A percentile compares a stretch with the other conserved stretches of the same genome.
phyloP scores from a whole-genome alignment of 2,888 invertebrate species.

The Rhodophaea formosa region DNA sequence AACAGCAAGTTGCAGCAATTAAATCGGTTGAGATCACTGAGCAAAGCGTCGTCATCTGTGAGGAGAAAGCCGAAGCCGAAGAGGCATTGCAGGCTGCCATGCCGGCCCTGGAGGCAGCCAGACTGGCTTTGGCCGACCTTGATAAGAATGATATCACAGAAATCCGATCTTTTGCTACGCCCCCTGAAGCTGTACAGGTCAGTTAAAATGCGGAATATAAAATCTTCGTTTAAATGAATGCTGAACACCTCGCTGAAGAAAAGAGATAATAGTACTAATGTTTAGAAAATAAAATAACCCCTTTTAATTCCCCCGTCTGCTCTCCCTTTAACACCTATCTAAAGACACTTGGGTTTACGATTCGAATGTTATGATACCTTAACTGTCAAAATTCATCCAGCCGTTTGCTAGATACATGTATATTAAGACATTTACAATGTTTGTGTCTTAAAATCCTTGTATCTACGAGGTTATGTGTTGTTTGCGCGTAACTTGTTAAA shows the following conservation, averaged over 20 bases:
- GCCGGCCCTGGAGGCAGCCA: constrained; percentile 91
- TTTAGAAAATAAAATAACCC: too few species aligned
- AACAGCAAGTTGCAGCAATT: constrained; percentile 89
- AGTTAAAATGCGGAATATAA: neutral
- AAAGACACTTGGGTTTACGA: too few species aligned
- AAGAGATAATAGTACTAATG: too few species aligned
- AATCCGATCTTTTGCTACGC: constrained; percentile 94
- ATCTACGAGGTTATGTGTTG: too few species aligned
- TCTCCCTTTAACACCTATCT: too few species aligned
- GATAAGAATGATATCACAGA: constrained; percentile 96
- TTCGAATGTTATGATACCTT: too few species aligned
- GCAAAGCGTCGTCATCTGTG: constrained; percentile 88
- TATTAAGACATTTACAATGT: neutral
- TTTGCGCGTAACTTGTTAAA: too few species aligned
- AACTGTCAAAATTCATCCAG: too few species aligned
- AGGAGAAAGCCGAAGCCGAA: constrained; percentile 92
- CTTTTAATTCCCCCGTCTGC: too few species aligned
- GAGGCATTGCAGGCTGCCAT: constrained; percentile 89
- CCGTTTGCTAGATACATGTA: too few species aligned
- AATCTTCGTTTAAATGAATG: too few species aligned
- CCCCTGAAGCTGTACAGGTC: constrained; percentile 92
- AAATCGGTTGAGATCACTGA: constrained; percentile 92
- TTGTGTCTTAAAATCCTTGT: neutral
- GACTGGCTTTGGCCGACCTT: constrained; percentile 89
- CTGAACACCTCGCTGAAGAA: too few species aligned